Evolutionary conservation across 2,888 invertebrate genomes (phyloP), one percentile per base, ranked within the genome.

Genomic region (Ephialtes manifestator): DNA sequence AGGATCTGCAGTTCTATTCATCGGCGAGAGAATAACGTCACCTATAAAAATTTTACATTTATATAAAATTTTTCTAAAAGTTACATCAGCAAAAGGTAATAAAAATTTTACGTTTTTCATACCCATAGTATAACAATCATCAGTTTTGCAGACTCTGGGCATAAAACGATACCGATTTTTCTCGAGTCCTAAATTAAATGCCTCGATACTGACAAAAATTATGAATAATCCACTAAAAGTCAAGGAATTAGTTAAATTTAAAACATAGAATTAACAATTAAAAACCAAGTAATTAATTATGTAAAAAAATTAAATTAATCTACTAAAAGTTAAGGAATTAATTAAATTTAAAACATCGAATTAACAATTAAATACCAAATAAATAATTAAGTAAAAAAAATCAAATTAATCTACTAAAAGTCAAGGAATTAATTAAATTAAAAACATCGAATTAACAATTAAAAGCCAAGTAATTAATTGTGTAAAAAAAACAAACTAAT

Each of bases 1-100:
- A 0, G 98, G 98, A 91, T 98, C 95, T 53, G 96, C 95, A 8
- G 94, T 94, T 20, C 94, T 94, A 90, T 98, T 97, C 93, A 98
- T 95, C 0, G 97, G 96, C 81, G 96, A 95, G 55, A 97, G 95
- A 68, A 98, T 97, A 87, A 85, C 68, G 24, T 84, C 60, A 11
- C 72, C 84, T 84, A 43, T 2, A 67, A 63, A 39, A 65, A 18
- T 39, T 0, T 28, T 24, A 28, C 8, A 39, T 3, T 39, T 39
- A 4, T 39, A 39, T 39, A 1, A 39, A 39, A 39, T 1, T 24
- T 24, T 24, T 3, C 4, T 18, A n/a, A n/a, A 51, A 46, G 46
- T 8, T 39, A 8, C 35, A 39, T 7, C 35, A 7, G 8, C 35
- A 1, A 46, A 46, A 7, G 13, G 46, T 39, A 63, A 46, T 43